A percentile compares a stretch with the other conserved stretches of the same genome.
Evolutionary conservation across 1,140 invertebrate species (phyloP).

Genomic region (Zaprionus ghesquierei): DNA sequence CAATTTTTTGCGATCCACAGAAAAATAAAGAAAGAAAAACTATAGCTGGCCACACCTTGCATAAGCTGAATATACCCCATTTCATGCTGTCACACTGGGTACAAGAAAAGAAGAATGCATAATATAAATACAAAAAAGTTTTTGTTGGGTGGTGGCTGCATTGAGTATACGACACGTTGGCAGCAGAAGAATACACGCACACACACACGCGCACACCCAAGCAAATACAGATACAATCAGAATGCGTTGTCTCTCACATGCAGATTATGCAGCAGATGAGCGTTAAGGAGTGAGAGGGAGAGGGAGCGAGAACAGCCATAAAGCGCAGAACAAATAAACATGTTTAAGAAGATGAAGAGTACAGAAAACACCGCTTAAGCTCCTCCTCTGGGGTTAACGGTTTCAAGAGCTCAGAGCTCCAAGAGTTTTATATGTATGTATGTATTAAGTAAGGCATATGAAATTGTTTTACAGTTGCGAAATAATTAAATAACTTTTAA

Average conservation of each 20-base stretch:
- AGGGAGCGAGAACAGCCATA: neutral
- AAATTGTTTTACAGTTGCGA: neutral
- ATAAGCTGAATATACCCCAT: neutral
- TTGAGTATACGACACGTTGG: constrained; percentile 68
- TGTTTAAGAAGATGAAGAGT: constrained; percentile 14
- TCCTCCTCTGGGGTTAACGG: neutral
- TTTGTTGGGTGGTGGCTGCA: constrained; percentile 56
- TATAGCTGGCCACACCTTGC: neutral
- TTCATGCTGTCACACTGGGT: neutral
- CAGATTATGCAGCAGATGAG: constrained; percentile 44
- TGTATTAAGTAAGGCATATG: neutral
- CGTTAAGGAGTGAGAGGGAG: constrained; percentile 4
- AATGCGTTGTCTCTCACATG: constrained; percentile 24
- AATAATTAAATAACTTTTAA: neutral
- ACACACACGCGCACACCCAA: neutral
- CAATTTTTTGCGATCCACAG: too few species aligned
- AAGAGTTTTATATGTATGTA: neutral
- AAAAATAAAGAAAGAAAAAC: too few species aligned
- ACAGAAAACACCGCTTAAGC: constrained; percentile 8
- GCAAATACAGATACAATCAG: neutral
- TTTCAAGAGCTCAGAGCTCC: neutral
- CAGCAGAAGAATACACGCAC: constrained; percentile 15
- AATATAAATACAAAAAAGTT: constrained; percentile 34
- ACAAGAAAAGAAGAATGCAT: constrained; percentile 47
- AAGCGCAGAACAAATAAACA: neutral